Conservation (phyloP, 2,113 vertebrate genomes). For the Charina bottae region DNA sequence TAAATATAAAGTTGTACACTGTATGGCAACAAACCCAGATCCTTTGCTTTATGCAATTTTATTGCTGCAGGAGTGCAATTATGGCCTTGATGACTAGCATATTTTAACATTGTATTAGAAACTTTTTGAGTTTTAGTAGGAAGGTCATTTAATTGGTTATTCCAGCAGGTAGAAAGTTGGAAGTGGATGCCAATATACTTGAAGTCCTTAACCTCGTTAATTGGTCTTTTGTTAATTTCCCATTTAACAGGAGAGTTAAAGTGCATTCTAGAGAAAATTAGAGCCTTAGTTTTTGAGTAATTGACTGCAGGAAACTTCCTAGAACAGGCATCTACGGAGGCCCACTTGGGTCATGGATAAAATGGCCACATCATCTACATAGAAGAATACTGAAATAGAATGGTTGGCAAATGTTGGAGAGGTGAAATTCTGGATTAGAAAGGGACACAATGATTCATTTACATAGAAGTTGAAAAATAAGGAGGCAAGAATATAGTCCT, state of each 20-base stretch:
- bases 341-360: not conserved
- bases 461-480: not conserved
- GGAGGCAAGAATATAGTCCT: not conserved
- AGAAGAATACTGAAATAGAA: not conserved
- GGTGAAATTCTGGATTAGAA: not conserved
- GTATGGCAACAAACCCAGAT: not conserved
- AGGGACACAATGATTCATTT: not conserved
- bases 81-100: not conserved
- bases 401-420: not conserved
- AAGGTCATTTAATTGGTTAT: not conserved
- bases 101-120: not conserved
- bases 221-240: not conserved
- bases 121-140: not conserved
- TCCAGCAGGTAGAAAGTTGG: not conserved
- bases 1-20: not conserved
- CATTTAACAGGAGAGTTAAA: not conserved
- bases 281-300: not conserved
- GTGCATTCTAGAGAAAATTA: not conserved
- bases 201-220: not conserved
- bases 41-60: not conserved
- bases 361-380: not conserved
- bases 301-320: not conserved
- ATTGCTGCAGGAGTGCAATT: not conserved
- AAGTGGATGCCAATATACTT: not conserved
- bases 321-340: not conserved